phyloP scores from a whole-genome alignment of 2,888 invertebrate genomes.

The Hirtodrosophila histrioides region DNA sequence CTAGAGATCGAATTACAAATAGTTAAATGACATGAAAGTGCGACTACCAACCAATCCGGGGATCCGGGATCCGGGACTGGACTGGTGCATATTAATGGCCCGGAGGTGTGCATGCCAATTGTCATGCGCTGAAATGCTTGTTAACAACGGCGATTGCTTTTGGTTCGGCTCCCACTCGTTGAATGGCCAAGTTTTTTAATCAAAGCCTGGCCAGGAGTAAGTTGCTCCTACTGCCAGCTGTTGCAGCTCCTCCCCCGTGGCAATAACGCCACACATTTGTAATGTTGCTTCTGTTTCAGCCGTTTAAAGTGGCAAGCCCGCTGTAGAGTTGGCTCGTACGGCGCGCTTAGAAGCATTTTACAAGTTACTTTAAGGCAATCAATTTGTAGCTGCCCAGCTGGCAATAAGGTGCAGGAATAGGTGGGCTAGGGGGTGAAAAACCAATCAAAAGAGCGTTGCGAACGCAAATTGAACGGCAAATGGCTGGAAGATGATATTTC shows the following conservation, averaged over 20 bases:
- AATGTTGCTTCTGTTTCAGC: conserved; percentile 82
- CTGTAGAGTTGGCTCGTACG: conserved; percentile 16
- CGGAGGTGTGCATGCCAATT: conserved; percentile 81
- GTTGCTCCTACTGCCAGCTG: conserved; percentile 17
- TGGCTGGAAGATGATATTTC: conserved; percentile 78
- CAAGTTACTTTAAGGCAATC: conserved; percentile 81
- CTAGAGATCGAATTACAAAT: conserved; percentile 47
- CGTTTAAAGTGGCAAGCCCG: conserved; percentile 48
- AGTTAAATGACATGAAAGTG: conserved; percentile 63
- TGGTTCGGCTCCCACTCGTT: conserved; percentile 57
- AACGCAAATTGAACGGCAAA: conserved; percentile 78
- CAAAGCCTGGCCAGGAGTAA: conserved; percentile 54
- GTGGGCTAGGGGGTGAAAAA: conserved; percentile 53
- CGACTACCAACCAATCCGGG: conserved; percentile 18
- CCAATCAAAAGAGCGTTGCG: conserved; percentile 78
- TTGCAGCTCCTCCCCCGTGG: conserved; percentile 74
- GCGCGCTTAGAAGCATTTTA: conserved; percentile 71
- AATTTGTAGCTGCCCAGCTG: conserved; percentile 66
- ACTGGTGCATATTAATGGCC: conserved; percentile 71
- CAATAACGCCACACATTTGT: conserved; percentile 83
- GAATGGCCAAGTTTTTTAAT: conserved; percentile 66
- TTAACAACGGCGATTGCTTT: conserved; percentile 77
- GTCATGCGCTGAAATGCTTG: conserved; percentile 83
- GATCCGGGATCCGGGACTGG: not conserved
- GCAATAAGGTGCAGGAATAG: conserved; percentile 1